phyloP scores from a whole-genome alignment of 2,113 vertebrate species.

The Poicephalus gulielmi region DNA sequence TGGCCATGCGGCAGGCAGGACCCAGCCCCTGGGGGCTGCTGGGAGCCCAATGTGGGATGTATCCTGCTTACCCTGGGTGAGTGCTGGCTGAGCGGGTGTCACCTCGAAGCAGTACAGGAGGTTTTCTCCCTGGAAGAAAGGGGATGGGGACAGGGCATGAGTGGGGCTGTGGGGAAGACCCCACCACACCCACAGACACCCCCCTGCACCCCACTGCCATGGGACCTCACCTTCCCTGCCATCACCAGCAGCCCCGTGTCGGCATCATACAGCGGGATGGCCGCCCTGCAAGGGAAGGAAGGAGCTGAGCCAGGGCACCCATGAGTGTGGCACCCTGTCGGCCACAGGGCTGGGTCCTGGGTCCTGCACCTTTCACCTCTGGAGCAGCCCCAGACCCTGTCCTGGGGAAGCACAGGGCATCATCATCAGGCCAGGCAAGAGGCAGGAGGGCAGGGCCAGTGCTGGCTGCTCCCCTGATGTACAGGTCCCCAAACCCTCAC shows the following conservation, averaged over 20 bases:
- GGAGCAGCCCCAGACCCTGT: fast-evolving
- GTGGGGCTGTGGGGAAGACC: neutral
- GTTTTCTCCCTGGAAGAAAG: constrained; percentile 82
- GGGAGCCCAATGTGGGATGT: fast-evolving
- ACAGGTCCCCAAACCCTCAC: neutral
- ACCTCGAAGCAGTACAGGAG: constrained; percentile 87
- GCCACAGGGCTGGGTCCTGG: neutral
- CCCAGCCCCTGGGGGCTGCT: fast-evolving
- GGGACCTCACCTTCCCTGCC: constrained; percentile 83
- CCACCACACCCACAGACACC: neutral
- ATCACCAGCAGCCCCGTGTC: constrained; percentile 88
- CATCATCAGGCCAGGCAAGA: neutral
- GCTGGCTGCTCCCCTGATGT: neutral
- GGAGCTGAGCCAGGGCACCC: neutral
- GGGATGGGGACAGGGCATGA: neutral
- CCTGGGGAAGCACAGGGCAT: neutral
- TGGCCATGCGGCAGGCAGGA: neutral
- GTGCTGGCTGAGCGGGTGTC: constrained; percentile 70
- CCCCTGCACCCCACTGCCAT: fast-evolving
- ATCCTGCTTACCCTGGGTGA: constrained; percentile 83
- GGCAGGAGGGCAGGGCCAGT: fast-evolving
- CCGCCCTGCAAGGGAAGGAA: constrained; percentile 67
- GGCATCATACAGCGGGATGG: constrained; percentile 86
- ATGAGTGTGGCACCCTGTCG: fast-evolving
- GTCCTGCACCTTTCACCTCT: neutral